Conservation (phyloP, 2,797 vertebrate genomes). For the Streptopelia turtur region DNA sequence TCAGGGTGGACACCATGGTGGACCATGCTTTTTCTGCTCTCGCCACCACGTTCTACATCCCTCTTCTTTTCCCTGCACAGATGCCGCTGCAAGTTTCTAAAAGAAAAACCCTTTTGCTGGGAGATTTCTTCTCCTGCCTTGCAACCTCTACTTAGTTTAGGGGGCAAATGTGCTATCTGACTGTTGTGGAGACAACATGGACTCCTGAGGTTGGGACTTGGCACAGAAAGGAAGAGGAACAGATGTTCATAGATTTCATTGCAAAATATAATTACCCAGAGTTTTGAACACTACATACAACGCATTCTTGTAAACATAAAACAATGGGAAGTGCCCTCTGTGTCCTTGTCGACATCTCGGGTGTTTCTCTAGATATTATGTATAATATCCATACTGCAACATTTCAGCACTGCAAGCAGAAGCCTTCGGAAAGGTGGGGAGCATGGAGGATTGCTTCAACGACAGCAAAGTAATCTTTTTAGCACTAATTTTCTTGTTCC, state of each 20-base stretch:
- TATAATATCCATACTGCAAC: not conserved
- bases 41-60: rapidly evolving
- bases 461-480: slow-evolving; percentile 5
- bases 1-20: not conserved
- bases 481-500: slow-evolving; percentile 41
- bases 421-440: not conserved
- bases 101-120: not conserved
- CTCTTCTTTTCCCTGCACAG: not conserved
- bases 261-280: slow-evolving; percentile 23
- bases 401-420: not conserved
- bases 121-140: not conserved
- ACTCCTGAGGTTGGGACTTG: slow-evolving; percentile 28
- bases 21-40: not conserved
- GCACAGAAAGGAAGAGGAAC: slow-evolving; percentile 13
- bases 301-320: not conserved
- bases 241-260: slow-evolving; percentile 44
- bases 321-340: not conserved
- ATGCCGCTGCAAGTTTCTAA: not conserved
- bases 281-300: slow-evolving; percentile 1
- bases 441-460: not conserved
- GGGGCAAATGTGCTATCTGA: not conserved
- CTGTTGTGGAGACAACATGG: slow-evolving; percentile 13
- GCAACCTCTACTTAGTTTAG: slow-evolving; percentile 16
- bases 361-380: not conserved
- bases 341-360: slow-evolving; percentile 10